These are phyloP conservation scores for Trichomalopsis sarcophagae DNA, from an alignment of 1,140 invertebrate species.

Conservation along the genomic window DNA sequence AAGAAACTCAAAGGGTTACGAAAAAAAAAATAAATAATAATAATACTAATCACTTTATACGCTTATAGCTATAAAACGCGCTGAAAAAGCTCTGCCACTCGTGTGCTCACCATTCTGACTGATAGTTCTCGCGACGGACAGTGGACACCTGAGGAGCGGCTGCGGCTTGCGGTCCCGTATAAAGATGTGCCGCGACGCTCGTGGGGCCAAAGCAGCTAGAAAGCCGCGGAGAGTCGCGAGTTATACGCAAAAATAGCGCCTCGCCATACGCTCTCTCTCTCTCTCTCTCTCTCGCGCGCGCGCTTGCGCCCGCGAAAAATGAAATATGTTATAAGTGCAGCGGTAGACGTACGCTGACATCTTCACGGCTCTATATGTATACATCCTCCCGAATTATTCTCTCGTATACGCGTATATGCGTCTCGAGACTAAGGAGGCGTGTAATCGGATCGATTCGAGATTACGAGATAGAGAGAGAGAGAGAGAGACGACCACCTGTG, in stretches of 20 bases:
- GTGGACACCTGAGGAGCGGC: constrained; percentile 64
- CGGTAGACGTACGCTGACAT: background rate
- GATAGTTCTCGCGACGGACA: constrained; percentile 59
- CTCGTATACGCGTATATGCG: too few species aligned
- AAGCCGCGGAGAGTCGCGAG: constrained; percentile 64
- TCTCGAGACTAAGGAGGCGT: too few species aligned
- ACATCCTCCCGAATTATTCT: background rate
- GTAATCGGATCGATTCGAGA: too few species aligned
- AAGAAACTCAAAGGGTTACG: background rate
- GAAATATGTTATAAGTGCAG: constrained; percentile 71
- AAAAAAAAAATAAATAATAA: too few species aligned
- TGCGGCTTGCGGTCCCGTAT: constrained; percentile 63
- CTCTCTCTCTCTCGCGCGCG: too few species aligned
- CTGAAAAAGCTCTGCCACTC: too few species aligned
- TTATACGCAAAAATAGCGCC: constrained; percentile 57
- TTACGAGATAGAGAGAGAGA: too few species aligned
- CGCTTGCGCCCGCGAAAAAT: constrained; percentile 63
- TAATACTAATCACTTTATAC: too few species aligned
- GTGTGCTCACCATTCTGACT: constrained; percentile 62
- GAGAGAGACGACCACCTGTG: background rate
- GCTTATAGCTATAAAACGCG: too few species aligned
- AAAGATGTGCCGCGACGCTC: constrained; percentile 59
- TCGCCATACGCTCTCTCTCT: too few species aligned
- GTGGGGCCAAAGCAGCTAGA: constrained; percentile 68
- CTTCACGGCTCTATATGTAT: background rate